These are phyloP conservation scores for Dryas iulia DNA, from an alignment of 1,140 invertebrate genomes.

Conservation along the genomic window DNA sequence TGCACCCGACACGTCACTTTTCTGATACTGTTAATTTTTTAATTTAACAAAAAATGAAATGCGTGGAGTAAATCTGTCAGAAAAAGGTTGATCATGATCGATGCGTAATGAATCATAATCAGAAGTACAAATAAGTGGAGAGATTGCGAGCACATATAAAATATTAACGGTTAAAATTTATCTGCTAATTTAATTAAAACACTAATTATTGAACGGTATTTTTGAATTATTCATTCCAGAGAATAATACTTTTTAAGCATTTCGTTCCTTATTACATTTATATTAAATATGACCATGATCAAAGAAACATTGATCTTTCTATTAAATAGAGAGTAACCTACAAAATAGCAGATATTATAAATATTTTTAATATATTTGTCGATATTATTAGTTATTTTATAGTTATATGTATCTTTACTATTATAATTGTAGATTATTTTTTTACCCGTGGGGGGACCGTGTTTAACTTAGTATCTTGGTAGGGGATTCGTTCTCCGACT, in stretches of 20 bases:
- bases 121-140: neutral
- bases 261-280: neutral
- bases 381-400: too few relatives aligned
- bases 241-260: neutral
- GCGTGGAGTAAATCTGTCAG: neutral
- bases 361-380: too few relatives aligned
- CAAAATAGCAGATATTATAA: too few relatives aligned
- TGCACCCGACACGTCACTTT: slow-evolving; percentile 17
- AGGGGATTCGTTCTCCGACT: too few relatives aligned
- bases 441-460: too few relatives aligned
- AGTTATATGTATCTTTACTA: too few relatives aligned
- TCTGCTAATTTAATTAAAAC: neutral
- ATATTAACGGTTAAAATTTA: neutral
- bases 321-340: too few relatives aligned
- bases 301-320: too few relatives aligned
- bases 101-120: slow-evolving; percentile 24
- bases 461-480: too few relatives aligned
- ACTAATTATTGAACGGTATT: neutral
- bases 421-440: too few relatives aligned
- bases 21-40: slow-evolving; percentile 24
- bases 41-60: slow-evolving; percentile 20
- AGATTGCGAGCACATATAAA: neutral
- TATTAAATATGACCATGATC: neutral
- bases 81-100: slow-evolving; percentile 22
- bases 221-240: neutral